phyloP scores from a whole-genome alignment of 2,888 invertebrate genomes.

The Sphaerophoria taeniata region DNA sequence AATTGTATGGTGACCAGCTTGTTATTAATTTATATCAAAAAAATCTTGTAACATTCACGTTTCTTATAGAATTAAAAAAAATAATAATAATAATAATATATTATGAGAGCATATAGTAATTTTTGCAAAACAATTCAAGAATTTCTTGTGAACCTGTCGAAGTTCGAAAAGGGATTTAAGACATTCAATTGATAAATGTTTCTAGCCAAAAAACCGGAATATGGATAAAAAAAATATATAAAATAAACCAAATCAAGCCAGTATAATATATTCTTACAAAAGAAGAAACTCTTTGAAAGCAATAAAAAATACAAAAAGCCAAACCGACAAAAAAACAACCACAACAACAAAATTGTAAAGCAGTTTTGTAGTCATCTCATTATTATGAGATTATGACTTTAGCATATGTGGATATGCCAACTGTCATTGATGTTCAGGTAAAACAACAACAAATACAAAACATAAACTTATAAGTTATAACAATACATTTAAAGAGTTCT shows the following conservation, averaged over 20 bases:
- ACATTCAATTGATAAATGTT: too few species aligned
- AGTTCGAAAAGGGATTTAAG: too few species aligned
- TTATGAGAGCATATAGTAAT: too few species aligned
- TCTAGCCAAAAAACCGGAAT: conserved; percentile 37
- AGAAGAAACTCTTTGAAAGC: background rate
- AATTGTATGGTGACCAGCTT: too few species aligned
- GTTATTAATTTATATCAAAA: too few species aligned
- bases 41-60: too few species aligned
- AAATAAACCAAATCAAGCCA: conserved; percentile 21
- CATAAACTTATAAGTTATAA: conserved; percentile 1
- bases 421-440: conserved; percentile 91
- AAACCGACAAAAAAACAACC: background rate
- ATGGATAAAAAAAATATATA: conserved; percentile 41
- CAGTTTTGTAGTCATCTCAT: conserved; percentile 63
- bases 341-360: conserved; percentile 24
- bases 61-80: too few species aligned
- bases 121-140: too few species aligned
- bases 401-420: conserved; percentile 90
- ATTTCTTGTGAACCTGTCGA: too few species aligned
- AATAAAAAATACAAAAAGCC: background rate
- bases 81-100: too few species aligned
- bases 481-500: conserved; percentile 3
- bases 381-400: conserved; percentile 85
- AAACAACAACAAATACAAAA: conserved; percentile 69
- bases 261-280: conserved; percentile 24